These are phyloP conservation scores for Labrus mixtus DNA, from an alignment of 2,113 vertebrate genomes.

Conservation along the genomic window DNA sequence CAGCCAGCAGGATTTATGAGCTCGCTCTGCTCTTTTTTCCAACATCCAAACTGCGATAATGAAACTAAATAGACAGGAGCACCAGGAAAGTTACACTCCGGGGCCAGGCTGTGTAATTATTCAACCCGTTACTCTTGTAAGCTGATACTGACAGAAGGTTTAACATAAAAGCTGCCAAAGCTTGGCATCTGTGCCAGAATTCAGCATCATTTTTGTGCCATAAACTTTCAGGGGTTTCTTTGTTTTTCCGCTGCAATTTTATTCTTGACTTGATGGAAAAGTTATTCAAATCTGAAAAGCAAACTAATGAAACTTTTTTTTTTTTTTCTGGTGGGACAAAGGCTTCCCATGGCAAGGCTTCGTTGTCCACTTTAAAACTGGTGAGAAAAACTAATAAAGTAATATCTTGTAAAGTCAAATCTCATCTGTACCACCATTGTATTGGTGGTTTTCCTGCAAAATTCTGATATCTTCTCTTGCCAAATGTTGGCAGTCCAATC, in stretches of 20 bases:
- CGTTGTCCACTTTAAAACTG: conserved; percentile 1
- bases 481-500: neutral
- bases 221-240: conserved; percentile 26
- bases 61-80: conserved; percentile 34
- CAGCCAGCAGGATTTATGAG: conserved; percentile 58
- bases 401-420: conserved; percentile 7
- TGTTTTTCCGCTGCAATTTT: conserved; percentile 26
- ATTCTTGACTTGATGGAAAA: conserved; percentile 29
- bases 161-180: conserved; percentile 21
- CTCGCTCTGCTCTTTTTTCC: conserved; percentile 38
- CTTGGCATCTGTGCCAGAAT: conserved; percentile 16
- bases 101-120: conserved; percentile 33
- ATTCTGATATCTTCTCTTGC: neutral
- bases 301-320: conserved; percentile 12
- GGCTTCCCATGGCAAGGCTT: conserved; percentile 2
- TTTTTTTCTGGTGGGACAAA: neutral
- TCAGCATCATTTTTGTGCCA: conserved; percentile 8
- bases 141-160: conserved; percentile 17
- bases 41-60: conserved; percentile 50
- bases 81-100: conserved; percentile 46
- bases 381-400: conserved; percentile 3
- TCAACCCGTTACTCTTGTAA: conserved; percentile 40
- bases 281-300: conserved; percentile 11
- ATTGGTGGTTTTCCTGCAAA: neutral
- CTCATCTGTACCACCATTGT: neutral